Evolutionary conservation across 2,888 invertebrate species (phyloP), one percentile per base, ranked within the genome.

Genomic region (Nysson spinosus): DNA sequence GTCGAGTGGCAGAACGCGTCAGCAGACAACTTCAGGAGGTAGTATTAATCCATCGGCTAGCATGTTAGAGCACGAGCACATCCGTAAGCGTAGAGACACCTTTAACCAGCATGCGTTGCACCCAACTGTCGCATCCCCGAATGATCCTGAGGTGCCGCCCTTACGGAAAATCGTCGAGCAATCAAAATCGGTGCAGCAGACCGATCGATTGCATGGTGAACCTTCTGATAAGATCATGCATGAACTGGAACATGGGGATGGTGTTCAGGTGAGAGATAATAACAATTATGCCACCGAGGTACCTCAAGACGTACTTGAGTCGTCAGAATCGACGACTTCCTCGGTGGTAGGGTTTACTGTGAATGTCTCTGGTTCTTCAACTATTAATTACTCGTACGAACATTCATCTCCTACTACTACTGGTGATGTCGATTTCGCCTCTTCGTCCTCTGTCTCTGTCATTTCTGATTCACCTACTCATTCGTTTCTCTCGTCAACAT

Each of bases 41-140:
- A 90, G 74, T 73, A 69, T 76, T 51, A 56, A 40, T 35, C 51
- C 88, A 65, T 87, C 65, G 75, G 88, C 75, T 84, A 57, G 69
- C 69, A 72, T 75, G 64, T 47, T 70, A 70, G 49, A 66, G 51
- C 55, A 50, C 61, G 43, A 63, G 46, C 91, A 88, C 88, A 89
- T 85, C 80, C 93, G 91, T 89, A 92, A 89, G 88, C 94, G 92
- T 93, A 93, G 91, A 90, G 91, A 91, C 88, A 90, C 89, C 89
- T 88, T 80, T 88, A 91, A 89, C 88, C 90, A 88, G 91, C 91
- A 90, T 91, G 91, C 54, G 40, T 64, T 68, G 69, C 67, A 72
- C 76, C 72, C 77, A 72, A 81, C 80, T 77, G 80, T 82, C 72
- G 84, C 78, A 78, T 71, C 77, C 73, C 51, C 58, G 40, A 61